Evolutionary conservation across 2,888 invertebrate genomes (phyloP).

Genomic region (Deilephila porcellus): DNA sequence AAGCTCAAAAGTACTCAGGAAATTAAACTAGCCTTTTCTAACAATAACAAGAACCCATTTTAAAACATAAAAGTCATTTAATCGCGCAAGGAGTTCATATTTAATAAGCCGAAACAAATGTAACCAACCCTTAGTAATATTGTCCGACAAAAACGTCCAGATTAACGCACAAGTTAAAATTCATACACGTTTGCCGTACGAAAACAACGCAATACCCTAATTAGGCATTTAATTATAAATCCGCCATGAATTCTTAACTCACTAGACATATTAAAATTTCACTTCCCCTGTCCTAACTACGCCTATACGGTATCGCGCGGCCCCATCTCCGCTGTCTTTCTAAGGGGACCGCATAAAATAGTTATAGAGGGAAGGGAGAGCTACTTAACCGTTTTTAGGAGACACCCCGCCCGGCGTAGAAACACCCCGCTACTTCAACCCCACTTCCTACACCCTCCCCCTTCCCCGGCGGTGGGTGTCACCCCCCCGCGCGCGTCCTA

Average conservation of each 20-base stretch:
- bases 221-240: slow-evolving; percentile 83
- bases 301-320: slow-evolving; percentile 75
- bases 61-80: slow-evolving; percentile 1
- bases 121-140: slow-evolving; percentile 40
- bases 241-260: slow-evolving; percentile 82
- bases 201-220: slow-evolving; percentile 75
- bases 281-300: slow-evolving; percentile 73
- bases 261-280: slow-evolving; percentile 82
- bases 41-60: not conserved
- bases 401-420: slow-evolving; percentile 79
- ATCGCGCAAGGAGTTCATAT: not conserved
- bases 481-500: slow-evolving; percentile 58
- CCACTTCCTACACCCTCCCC: slow-evolving; percentile 76
- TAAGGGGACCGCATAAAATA: slow-evolving; percentile 85
- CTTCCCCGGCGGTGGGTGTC: slow-evolving; percentile 55
- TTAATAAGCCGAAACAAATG: slow-evolving; percentile 28
- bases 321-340: slow-evolving; percentile 83
- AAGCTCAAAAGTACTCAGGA: not conserved
- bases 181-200: slow-evolving; percentile 60
- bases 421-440: slow-evolving; percentile 76
- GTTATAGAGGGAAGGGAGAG: slow-evolving; percentile 82
- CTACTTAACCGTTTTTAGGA: slow-evolving; percentile 85
- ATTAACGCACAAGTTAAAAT: slow-evolving; percentile 62
- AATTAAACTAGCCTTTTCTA: not conserved
- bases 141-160: slow-evolving; percentile 45